Conservation (phyloP, 2,797 vertebrate genomes). For the Lemur catta region DNA sequence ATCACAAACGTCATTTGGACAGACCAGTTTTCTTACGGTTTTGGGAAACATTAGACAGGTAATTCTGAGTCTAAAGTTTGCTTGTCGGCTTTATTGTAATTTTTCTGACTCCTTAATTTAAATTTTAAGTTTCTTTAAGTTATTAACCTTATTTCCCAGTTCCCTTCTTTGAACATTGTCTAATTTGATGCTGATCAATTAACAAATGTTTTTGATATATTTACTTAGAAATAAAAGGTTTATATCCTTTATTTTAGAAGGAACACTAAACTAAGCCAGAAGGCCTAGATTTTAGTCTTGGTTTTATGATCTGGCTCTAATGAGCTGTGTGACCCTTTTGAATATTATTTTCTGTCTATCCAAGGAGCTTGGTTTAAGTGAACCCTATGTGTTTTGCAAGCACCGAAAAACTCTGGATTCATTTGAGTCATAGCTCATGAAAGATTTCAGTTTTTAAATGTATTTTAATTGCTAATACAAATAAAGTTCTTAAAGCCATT, state of each 20-base stretch:
- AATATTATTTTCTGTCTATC: background rate
- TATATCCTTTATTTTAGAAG: background rate
- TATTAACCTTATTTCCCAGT: background rate
- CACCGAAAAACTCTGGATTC: background rate
- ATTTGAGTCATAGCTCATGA: background rate
- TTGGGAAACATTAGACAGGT: conserved; percentile 99
- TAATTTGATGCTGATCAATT: background rate
- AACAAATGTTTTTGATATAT: background rate
- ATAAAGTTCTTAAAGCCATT: conserved; percentile 1
- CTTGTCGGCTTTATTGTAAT: background rate
- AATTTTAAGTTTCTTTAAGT: conserved; percentile 1
- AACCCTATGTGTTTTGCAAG: background rate
- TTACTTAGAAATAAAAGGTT: background rate
- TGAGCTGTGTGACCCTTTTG: background rate
- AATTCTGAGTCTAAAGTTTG: conserved; percentile 45
- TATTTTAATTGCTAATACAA: background rate
- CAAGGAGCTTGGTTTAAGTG: background rate
- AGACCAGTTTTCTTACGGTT: conserved; percentile 96
- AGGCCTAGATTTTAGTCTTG: background rate
- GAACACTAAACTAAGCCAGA: background rate
- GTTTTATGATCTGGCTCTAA: background rate
- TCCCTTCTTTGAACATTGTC: background rate
- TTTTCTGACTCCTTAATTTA: background rate
- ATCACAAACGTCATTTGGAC: conserved; percentile 97
- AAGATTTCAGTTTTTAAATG: background rate